These are phyloP conservation scores for Burhinus oedicnemus DNA, from an alignment of 2,113 vertebrate genomes.

Conservation along the genomic window DNA sequence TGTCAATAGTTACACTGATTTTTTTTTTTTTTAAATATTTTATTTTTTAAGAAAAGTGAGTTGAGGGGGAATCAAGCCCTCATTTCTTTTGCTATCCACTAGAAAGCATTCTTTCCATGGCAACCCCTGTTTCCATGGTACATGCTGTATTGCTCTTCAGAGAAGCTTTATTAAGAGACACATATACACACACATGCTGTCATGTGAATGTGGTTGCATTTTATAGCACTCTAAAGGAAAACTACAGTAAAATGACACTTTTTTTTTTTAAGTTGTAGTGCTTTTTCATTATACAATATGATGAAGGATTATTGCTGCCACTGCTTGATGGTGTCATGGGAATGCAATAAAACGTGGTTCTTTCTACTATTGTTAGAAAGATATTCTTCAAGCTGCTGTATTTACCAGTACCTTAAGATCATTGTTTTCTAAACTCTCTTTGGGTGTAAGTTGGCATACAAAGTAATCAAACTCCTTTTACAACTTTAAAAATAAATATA, in stretches of 20 bases:
- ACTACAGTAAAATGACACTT: constrained; percentile 22
- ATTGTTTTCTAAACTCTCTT: constrained; percentile 26
- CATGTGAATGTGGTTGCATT: constrained; percentile 44
- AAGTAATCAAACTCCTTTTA: not conserved
- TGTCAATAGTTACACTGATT: not conserved
- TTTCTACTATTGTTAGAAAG: not conserved
- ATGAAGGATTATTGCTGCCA: constrained; percentile 50
- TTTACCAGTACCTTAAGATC: not conserved
- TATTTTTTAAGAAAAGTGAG: not conserved
- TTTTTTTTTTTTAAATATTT: not conserved
- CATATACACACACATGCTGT: not conserved
- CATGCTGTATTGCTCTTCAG: constrained; percentile 47
- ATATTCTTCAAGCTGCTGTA: not conserved
- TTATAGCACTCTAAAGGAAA: constrained; percentile 56
- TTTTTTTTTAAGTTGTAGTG: constrained; percentile 44
- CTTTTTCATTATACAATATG: constrained; percentile 34
- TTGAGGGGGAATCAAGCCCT: not conserved
- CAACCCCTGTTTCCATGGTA: constrained; percentile 78
- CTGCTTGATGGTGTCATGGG: constrained; percentile 24
- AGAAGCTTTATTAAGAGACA: constrained; percentile 63
- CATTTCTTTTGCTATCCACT: constrained; percentile 58
- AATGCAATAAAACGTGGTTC: constrained; percentile 9
- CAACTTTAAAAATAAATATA: not conserved
- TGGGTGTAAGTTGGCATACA: not conserved
- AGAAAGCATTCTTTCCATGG: constrained; percentile 75